Evolutionary conservation across 2,888 invertebrate genomes (phyloP).

Genomic region (Polyommatus icarus): DNA sequence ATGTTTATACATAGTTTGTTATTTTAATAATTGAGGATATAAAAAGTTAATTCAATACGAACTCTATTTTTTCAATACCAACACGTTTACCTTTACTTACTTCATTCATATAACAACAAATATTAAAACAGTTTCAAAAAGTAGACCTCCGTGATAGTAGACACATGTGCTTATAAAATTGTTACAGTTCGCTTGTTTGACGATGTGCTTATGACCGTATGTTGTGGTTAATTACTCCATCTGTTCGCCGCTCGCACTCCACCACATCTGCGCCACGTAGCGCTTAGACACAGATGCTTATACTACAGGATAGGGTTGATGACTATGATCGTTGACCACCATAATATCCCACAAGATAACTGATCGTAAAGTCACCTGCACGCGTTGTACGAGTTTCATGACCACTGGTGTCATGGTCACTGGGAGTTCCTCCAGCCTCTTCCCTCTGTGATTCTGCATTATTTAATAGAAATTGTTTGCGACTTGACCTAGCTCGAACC

Average conservation of each 20-base stretch:
- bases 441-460: neutral
- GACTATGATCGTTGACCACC: too few species aligned
- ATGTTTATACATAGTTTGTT: neutral
- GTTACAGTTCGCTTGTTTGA: neutral
- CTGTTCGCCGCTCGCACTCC: neutral
- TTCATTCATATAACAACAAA: too few species aligned
- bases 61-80: too few species aligned
- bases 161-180: neutral
- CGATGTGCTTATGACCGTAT: neutral
- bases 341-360: too few species aligned
- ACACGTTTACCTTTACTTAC: too few species aligned
- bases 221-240: conserved; percentile 12
- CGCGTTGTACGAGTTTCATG: too few species aligned
- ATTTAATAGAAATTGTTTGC: neutral
- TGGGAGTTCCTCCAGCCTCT: neutral
- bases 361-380: too few species aligned
- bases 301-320: neutral
- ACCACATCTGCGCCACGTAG: neutral
- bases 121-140: too few species aligned
- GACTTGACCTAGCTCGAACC: neutral
- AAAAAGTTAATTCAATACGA: too few species aligned
- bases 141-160: too few species aligned
- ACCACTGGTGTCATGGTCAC: too few species aligned
- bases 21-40: neutral
- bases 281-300: neutral